Percentiles rank a stretch among this genome's conserved stretches.
Conservation (phyloP, 2,797 vertebrate species). For the Masticophis lateralis region DNA sequence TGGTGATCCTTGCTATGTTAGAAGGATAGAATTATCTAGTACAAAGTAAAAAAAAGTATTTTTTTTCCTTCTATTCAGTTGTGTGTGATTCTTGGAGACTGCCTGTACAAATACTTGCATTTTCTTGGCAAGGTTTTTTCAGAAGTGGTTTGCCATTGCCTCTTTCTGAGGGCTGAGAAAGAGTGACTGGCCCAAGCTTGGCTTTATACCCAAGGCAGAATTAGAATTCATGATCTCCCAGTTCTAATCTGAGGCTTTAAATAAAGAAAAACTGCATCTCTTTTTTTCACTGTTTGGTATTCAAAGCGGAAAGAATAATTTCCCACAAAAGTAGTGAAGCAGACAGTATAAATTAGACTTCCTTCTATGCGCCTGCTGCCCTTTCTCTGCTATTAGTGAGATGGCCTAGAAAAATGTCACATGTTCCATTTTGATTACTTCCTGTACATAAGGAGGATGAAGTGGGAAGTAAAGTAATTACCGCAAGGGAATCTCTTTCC, state of each 20-base stretch:
- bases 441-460: not conserved
- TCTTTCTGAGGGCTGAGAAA: not conserved
- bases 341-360: not conserved
- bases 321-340: not conserved
- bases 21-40: too few relatives aligned
- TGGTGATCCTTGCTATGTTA: not conserved
- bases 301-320: not conserved
- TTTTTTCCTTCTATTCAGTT: not conserved
- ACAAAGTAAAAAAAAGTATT: not conserved
- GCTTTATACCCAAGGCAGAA: not conserved
- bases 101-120: not conserved
- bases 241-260: not conserved
- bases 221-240: not conserved
- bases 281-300: not conserved
- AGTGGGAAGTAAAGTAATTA: not conserved
- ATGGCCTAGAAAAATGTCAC: not conserved
- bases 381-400: not conserved
- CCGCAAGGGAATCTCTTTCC: not conserved
- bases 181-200: not conserved
- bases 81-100: not conserved
- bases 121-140: not conserved
- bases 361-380: too few relatives aligned
- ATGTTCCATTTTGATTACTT: too few relatives aligned
- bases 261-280: not conserved
- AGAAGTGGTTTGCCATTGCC: not conserved